Evolutionary conservation across 2,888 invertebrate genomes (phyloP).

Genomic region (Ariolimax columbianus): DNA sequence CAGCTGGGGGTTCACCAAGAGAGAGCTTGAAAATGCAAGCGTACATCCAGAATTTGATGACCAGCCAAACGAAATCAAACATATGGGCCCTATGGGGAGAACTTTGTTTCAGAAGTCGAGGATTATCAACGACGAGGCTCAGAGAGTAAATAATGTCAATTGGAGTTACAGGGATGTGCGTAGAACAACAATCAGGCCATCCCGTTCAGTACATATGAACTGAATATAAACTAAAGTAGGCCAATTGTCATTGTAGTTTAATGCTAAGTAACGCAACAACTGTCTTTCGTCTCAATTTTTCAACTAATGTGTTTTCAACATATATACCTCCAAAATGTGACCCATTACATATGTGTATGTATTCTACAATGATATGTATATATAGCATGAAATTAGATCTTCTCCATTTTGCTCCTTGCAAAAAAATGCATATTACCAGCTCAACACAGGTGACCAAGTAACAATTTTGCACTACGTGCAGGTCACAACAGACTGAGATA

Average conservation of each 20-base stretch:
- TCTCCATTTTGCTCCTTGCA: no score
- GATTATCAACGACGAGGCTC: constrained; percentile 5
- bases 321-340: background rate
- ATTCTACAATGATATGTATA: background rate
- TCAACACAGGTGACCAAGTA: no score
- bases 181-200: background rate
- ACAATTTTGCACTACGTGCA: no score
- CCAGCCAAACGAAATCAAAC: background rate
- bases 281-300: background rate
- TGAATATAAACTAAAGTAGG: background rate
- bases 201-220: background rate
- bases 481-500: no score
- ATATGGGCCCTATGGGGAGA: constrained; percentile 34
- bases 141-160: background rate
- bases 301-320: background rate
- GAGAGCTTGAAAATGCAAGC: constrained; percentile 11
- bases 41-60: background rate
- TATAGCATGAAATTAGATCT: no score
- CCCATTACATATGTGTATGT: background rate
- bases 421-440: no score
- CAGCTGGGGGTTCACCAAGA: constrained; percentile 22
- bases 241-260: background rate
- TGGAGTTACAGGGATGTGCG: background rate
- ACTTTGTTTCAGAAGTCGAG: constrained; percentile 32
- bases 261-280: background rate